A percentile compares a stretch with the other conserved stretches of the same genome.
These are phyloP conservation scores for Himalopsyche japonica DNA, from an alignment of 2,888 invertebrate species.

Conservation along the genomic window DNA sequence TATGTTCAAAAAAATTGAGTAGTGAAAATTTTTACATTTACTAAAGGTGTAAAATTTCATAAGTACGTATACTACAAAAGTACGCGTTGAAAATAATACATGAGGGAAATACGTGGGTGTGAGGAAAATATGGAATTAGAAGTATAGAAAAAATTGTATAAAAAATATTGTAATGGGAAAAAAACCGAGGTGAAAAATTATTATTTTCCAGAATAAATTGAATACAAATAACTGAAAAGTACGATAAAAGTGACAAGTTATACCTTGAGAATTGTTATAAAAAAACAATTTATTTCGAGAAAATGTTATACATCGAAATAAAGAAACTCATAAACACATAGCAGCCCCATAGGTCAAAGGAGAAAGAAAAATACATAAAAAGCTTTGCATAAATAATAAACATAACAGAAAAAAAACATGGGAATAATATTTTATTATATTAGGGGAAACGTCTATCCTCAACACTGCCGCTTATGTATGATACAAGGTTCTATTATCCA, in stretches of 20 bases:
- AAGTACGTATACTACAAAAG: neutral
- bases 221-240: neutral
- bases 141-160: too few relatives aligned
- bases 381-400: slow-evolving; percentile 31
- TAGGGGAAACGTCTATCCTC: slow-evolving; percentile 9
- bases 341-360: neutral
- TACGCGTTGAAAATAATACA: too few relatives aligned
- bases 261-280: neutral
- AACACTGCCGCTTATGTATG: slow-evolving; percentile 3
- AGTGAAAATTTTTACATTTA: neutral
- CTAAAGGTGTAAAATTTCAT: neutral
- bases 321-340: neutral
- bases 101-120: too few relatives aligned
- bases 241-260: neutral
- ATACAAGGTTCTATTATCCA: slow-evolving; percentile 24
- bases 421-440: slow-evolving; percentile 34
- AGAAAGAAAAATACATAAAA: neutral
- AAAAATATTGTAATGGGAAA: too few relatives aligned
- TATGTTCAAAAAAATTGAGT: neutral
- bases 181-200: neutral
- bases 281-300: neutral
- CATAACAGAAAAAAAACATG: slow-evolving; percentile 12
- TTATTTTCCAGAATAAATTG: neutral
- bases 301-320: neutral
- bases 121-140: too few relatives aligned